Base-by-base conservation (phyloP, 1,140 invertebrate genomes). In the Holotrichia oblita region DNA sequence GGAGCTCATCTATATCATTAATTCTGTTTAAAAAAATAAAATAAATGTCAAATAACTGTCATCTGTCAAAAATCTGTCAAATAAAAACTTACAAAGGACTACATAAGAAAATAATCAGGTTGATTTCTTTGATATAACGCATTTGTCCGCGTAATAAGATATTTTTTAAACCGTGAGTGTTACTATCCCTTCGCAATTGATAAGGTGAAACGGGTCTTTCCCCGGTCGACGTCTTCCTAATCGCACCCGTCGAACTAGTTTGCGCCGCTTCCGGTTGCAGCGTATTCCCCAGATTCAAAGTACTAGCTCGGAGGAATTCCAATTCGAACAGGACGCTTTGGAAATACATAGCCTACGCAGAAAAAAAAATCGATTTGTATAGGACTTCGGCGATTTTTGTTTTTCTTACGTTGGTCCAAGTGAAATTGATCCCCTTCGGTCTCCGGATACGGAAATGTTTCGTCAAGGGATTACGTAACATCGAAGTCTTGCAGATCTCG, bases 71-170 rank as follows among this genome's bases (percentile, higher is more conserved):
- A n/a, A n/a, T n/a, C n/a, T n/a, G n/a, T 69, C 24, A 76, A 34
- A 73, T 4, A 73, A 44, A 1, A 55, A 90, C 93, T 92, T 87
- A 96, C 93, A 97, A 87, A 9, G 95, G 95, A 84, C 94, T 95
- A 84, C 95, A 96, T 0, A 97, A 88, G 83, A 96, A 97, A 69
- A 95, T 92, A 12, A 96, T 90, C 0, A 91, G 90, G 75, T 94
- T 92, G 41, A 95, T 92, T 80, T 96, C 94, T 61, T 93, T 90
- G 0, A 97, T 88, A 82, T 93, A 93, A 83, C 93, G 92, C 91
- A 97, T 96, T 83, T 96, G 94, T n/a, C 95, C 95, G 82, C 95
- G 94, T 0, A 95, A 86, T 9, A 95, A 85, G 24, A 95, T 92
- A 76, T 93, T 92, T 9, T 91, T 88, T 0, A 91, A 86, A 8